phyloP scores from a whole-genome alignment of 2,888 invertebrate species.

The Drosophila mayaguana region DNA sequence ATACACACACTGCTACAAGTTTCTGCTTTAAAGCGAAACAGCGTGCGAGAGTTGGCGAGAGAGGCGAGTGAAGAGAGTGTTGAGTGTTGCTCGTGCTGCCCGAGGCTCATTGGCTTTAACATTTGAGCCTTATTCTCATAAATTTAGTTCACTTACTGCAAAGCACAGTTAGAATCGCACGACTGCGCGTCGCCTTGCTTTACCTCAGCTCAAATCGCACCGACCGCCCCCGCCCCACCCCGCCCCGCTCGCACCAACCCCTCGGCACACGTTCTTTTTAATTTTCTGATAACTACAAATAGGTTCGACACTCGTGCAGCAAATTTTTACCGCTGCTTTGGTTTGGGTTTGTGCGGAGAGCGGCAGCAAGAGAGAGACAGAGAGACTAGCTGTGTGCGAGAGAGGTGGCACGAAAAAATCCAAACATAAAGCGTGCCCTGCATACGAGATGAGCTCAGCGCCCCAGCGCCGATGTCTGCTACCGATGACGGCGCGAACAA shows the following conservation, averaged over 20 bases:
- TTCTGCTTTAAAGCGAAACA: slow-evolving; percentile 13
- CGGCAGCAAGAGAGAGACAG: background rate
- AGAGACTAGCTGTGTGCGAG: background rate
- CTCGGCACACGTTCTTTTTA: slow-evolving; percentile 70
- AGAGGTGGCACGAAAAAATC: slow-evolving; percentile 36
- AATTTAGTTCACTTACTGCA: slow-evolving; percentile 72
- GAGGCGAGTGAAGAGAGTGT: background rate
- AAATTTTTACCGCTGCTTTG: slow-evolving; percentile 71
- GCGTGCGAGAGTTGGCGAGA: background rate
- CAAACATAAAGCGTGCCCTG: slow-evolving; percentile 65
- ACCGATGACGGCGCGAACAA: slow-evolving; percentile 41
- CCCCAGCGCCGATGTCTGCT: slow-evolving; percentile 23
- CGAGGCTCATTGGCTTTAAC: slow-evolving; percentile 44
- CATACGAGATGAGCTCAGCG: slow-evolving; percentile 71
- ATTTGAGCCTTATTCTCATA: slow-evolving; percentile 51
- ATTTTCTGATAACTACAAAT: slow-evolving; percentile 81
- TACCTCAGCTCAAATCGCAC: background rate
- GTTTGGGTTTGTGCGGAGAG: background rate
- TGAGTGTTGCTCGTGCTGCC: slow-evolving; percentile 14
- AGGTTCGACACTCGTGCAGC: slow-evolving; percentile 80
- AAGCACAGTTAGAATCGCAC: slow-evolving; percentile 74
- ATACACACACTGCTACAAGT: slow-evolving; percentile 23
- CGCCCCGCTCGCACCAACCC: background rate
- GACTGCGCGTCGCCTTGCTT: slow-evolving; percentile 47
- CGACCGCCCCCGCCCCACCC: no score